These are phyloP conservation scores for Bhutanitis thaidina DNA, from an alignment of 2,888 invertebrate species.

Conservation along the genomic window DNA sequence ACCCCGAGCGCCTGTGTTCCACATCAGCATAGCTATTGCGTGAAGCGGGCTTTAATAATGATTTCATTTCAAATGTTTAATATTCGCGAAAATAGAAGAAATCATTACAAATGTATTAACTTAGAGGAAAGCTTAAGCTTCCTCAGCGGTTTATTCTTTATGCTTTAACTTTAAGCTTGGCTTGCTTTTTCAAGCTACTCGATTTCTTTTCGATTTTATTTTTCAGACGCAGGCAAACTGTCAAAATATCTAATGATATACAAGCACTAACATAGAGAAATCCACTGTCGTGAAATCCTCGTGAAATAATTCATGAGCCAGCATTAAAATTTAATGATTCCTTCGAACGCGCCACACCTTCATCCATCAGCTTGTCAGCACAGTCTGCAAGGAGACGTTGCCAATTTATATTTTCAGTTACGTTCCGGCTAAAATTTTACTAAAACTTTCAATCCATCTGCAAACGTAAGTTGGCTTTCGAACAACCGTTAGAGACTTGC, in stretches of 20 bases:
- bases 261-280: not conserved
- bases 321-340: conserved; percentile 41
- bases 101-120: too few species aligned
- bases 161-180: too few species aligned
- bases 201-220: too few species aligned
- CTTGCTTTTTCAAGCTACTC: too few species aligned
- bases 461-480: not conserved
- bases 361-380: conserved; percentile 63
- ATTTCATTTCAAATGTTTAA: too few species aligned
- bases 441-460: not conserved
- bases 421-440: not conserved
- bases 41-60: too few species aligned
- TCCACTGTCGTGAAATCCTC: not conserved
- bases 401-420: conserved; percentile 40
- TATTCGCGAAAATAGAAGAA: too few species aligned
- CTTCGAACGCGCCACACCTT: conserved; percentile 41
- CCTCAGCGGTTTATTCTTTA: too few species aligned
- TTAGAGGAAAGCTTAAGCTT: too few species aligned
- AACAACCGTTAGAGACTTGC: not conserved
- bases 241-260: not conserved
- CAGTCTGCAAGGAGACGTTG: conserved; percentile 30
- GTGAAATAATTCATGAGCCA: conserved; percentile 17
- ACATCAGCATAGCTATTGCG: too few species aligned
- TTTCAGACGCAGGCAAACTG: too few species aligned
- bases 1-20: too few species aligned